These are phyloP conservation scores for Sarcophaga carnaria DNA, from an alignment of 2,888 invertebrate genomes.

Conservation along the genomic window DNA sequence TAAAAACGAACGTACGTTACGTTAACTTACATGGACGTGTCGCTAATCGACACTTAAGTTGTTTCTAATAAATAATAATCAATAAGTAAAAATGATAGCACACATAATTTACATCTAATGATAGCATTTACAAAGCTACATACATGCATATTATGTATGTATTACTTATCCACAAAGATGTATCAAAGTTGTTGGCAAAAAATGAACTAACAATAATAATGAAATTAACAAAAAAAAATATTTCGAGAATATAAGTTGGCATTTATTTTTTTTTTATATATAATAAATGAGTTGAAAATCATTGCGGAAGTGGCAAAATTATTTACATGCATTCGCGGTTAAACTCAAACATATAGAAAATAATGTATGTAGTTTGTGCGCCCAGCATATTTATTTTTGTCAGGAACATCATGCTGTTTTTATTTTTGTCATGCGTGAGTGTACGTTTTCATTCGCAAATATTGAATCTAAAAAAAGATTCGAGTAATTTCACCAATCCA, in stretches of 20 bases:
- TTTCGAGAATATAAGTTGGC: background rate
- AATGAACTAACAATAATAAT: too few species aligned
- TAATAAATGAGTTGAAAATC: conserved; percentile 1
- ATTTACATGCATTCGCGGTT: conserved; percentile 2
- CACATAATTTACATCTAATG: too few species aligned
- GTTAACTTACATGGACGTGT: too few species aligned
- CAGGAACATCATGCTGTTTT: conserved; percentile 4
- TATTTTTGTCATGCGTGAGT: background rate
- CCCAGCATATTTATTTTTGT: conserved; percentile 8
- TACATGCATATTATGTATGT: too few species aligned
- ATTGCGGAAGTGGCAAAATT: conserved; percentile 20
- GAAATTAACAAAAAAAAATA: background rate
- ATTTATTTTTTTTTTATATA: background rate
- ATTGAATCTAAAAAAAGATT: conserved; percentile 15
- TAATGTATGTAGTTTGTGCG: background rate
- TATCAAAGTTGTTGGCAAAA: background rate
- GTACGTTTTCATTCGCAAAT: conserved; percentile 19
- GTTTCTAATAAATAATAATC: too few species aligned
- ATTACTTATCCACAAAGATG: background rate
- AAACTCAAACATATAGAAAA: background rate
- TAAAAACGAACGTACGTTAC: too few species aligned
- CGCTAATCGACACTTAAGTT: too few species aligned
- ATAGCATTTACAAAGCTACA: too few species aligned
- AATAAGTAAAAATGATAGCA: too few species aligned
- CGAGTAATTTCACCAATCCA: background rate